Conservation (phyloP, 2,888 invertebrate genomes). For the Crematogaster levior region DNA sequence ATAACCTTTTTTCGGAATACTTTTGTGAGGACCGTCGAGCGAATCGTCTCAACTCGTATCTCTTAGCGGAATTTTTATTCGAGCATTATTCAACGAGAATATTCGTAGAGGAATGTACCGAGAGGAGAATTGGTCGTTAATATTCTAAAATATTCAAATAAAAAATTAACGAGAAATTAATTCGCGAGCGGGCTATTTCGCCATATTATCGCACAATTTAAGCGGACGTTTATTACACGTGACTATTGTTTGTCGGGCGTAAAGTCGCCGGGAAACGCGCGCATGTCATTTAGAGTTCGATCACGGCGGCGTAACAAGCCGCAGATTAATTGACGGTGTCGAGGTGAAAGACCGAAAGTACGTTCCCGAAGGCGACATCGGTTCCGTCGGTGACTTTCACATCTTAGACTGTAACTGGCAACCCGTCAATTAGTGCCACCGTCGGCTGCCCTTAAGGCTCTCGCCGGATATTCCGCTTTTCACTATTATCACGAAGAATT, state of each 20-base stretch:
- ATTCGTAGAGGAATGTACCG: neutral
- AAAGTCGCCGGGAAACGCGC: neutral
- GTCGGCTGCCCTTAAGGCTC: conserved; percentile 69
- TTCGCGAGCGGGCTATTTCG: neutral
- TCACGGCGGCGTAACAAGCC: conserved; percentile 71
- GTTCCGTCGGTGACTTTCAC: conserved; percentile 72
- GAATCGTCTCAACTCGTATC: neutral
- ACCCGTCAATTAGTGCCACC: conserved; percentile 78
- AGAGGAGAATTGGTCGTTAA: neutral
- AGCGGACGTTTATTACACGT: neutral
- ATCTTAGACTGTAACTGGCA: conserved; percentile 71
- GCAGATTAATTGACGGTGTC: conserved; percentile 76
- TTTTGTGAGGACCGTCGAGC: neutral
- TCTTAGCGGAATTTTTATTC: neutral
- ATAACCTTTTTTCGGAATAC: neutral
- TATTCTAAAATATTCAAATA: neutral
- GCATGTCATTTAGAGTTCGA: conserved; percentile 53
- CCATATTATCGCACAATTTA: neutral
- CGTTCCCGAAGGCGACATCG: conserved; percentile 75
- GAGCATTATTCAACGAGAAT: neutral
- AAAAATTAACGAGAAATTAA: neutral
- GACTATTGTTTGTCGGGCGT: neutral
- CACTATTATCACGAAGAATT: conserved; percentile 78
- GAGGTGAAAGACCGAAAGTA: conserved; percentile 73
- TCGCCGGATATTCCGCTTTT: conserved; percentile 60